Evolutionary conservation across 2,113 vertebrate genomes (phyloP).

Genomic region (Cyrtonyx montezumae): DNA sequence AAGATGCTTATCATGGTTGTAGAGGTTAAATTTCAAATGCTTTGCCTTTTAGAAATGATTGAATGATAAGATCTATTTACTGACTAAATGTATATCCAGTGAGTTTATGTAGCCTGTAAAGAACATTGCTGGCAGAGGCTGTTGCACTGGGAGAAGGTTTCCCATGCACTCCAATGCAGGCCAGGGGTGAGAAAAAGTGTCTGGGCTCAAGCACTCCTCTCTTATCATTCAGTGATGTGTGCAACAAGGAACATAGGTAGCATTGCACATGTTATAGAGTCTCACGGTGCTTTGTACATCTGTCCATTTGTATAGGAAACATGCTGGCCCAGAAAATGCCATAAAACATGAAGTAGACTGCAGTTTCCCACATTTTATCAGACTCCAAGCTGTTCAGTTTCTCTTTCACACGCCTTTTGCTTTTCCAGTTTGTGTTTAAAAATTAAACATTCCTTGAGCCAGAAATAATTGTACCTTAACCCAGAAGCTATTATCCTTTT

Average conservation of each 20-base stretch:
- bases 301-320: not conserved
- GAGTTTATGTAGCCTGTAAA: not conserved
- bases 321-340: not conserved
- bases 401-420: not conserved
- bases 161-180: accelerated
- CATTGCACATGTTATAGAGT: not conserved
- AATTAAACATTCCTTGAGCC: not conserved
- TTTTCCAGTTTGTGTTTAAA: not conserved
- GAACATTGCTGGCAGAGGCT: not conserved
- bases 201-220: not conserved
- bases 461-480: not conserved
- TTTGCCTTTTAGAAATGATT: not conserved
- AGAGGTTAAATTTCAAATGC: not conserved
- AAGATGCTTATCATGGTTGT: not conserved
- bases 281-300: not conserved
- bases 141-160: not conserved
- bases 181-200: not conserved
- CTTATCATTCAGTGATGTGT: not conserved
- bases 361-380: not conserved
- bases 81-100: not conserved
- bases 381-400: not conserved
- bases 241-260: not conserved
- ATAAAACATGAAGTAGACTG: not conserved
- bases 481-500: not conserved
- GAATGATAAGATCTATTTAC: not conserved